Evolutionary conservation across 1,140 invertebrate species (phyloP).

Genomic region (Armadillidium nasatum): DNA sequence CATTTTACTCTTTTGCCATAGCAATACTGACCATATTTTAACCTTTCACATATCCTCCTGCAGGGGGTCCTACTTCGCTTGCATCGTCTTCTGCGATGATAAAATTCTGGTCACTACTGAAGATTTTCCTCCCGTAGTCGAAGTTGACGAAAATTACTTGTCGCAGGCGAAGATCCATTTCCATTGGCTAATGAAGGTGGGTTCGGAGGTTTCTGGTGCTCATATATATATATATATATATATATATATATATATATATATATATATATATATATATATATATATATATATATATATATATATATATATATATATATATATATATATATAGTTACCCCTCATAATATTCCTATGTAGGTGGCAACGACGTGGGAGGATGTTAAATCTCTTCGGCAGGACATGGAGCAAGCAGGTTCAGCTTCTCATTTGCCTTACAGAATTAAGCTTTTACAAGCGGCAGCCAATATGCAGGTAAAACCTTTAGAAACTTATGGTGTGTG

Average conservation of each 20-base stretch:
- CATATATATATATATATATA: no score
- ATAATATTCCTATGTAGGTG: no score
- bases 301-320: no score
- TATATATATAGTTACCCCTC: no score
- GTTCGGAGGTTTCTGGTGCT: no score
- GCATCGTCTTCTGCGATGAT: conserved; percentile 88
- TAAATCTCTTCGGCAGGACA: conserved; percentile 77
- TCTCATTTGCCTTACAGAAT: conserved; percentile 82
- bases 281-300: no score
- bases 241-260: no score
- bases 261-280: no score
- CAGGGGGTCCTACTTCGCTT: conserved; percentile 87
- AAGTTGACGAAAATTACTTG: conserved; percentile 92
- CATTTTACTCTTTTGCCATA: no score
- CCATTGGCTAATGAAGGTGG: conserved; percentile 98
- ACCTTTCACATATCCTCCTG: no score
- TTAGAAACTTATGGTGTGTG: no score
- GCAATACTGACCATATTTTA: conserved; percentile 29
- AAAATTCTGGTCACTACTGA: conserved; percentile 92
- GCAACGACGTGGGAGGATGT: conserved; percentile 94
- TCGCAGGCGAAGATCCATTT: conserved; percentile 85
- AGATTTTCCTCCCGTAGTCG: conserved; percentile 91
- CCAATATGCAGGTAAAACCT: conserved; percentile 93
- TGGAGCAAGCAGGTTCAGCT: conserved; percentile 87
- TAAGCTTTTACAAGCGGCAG: conserved; percentile 82